These are phyloP conservation scores for Halictus rubicundus DNA, from an alignment of 1,140 invertebrate genomes.

Conservation along the genomic window DNA sequence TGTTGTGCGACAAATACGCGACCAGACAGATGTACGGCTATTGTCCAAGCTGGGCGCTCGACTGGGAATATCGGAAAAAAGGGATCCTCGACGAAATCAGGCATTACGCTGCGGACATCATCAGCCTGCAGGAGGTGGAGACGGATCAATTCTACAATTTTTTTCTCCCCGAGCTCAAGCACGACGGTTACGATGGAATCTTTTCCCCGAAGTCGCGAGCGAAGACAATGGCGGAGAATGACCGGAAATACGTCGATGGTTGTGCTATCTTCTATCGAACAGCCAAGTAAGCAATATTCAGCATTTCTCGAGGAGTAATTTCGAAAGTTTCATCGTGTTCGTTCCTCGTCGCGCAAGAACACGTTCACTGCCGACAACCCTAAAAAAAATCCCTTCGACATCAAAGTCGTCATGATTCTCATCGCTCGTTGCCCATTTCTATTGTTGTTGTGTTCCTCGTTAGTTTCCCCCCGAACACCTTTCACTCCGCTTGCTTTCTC, in stretches of 20 bases:
- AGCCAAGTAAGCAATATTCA: constrained; percentile 90
- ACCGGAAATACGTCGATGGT: constrained; percentile 98
- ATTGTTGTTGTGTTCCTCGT: too few species aligned
- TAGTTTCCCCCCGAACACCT: too few species aligned
- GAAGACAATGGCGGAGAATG: constrained; percentile 98
- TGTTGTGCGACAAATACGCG: constrained; percentile 99
- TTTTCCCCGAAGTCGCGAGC: constrained; percentile 99
- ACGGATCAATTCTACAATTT: constrained; percentile 99
- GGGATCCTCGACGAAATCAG: constrained; percentile 98
- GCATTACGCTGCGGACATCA: constrained; percentile 98
- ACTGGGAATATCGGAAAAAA: constrained; percentile 99
- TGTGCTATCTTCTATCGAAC: constrained; percentile 99
- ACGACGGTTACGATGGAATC: constrained; percentile 98
- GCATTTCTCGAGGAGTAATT: background rate
- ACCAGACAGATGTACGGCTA: constrained; percentile 98
- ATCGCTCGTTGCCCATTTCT: too few species aligned
- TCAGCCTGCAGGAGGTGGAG: constrained; percentile 98
- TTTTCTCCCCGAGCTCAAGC: constrained; percentile 96
- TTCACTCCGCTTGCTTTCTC: too few species aligned
- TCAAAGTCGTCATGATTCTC: too few species aligned
- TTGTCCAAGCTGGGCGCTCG: constrained; percentile 97
- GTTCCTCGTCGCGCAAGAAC: too few species aligned
- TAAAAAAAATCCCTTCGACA: too few species aligned
- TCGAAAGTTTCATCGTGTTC: too few species aligned
- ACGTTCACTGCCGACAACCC: too few species aligned